Evolutionary conservation across 2,888 invertebrate species (phyloP).

Genomic region (Catocala sponsa): DNA sequence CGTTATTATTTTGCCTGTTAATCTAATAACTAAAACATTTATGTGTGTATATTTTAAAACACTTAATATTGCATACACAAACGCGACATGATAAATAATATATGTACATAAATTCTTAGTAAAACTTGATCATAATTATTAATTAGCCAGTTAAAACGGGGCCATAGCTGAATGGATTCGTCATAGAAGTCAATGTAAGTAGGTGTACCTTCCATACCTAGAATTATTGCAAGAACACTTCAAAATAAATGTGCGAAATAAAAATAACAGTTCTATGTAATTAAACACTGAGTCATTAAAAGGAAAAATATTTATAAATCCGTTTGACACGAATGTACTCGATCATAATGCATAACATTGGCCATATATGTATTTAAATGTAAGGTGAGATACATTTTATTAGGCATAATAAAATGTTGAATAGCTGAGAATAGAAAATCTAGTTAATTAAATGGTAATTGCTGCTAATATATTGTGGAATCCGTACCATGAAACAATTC

Average conservation of each 20-base stretch:
- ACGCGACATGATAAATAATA: not conserved
- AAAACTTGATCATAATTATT: constrained; percentile 30
- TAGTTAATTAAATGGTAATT: constrained; percentile 1
- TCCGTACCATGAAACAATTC: too few species aligned
- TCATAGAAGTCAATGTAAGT: constrained; percentile 33
- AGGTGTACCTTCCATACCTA: constrained; percentile 31
- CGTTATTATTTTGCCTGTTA: too few species aligned
- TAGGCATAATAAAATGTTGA: constrained; percentile 11
- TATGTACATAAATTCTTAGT: not conserved
- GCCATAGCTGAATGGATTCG: constrained; percentile 36
- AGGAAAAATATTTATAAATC: constrained; percentile 47
- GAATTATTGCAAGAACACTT: constrained; percentile 36
- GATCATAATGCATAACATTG: constrained; percentile 24
- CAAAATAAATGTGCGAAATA: constrained; percentile 32
- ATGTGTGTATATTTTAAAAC: too few species aligned
- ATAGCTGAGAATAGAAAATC: constrained; percentile 10
- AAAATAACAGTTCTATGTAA: constrained; percentile 43
- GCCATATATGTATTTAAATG: constrained; percentile 28
- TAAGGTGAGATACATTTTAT: constrained; percentile 20
- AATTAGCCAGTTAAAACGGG: constrained; percentile 35
- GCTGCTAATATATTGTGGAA: not conserved
- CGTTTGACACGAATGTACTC: constrained; percentile 18
- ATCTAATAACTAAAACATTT: too few species aligned
- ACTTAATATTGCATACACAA: too few species aligned
- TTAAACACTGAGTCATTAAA: constrained; percentile 42